These are phyloP conservation scores for Melangyna quadrimaculata DNA, from an alignment of 2,888 invertebrate genomes.

Conservation along the genomic window DNA sequence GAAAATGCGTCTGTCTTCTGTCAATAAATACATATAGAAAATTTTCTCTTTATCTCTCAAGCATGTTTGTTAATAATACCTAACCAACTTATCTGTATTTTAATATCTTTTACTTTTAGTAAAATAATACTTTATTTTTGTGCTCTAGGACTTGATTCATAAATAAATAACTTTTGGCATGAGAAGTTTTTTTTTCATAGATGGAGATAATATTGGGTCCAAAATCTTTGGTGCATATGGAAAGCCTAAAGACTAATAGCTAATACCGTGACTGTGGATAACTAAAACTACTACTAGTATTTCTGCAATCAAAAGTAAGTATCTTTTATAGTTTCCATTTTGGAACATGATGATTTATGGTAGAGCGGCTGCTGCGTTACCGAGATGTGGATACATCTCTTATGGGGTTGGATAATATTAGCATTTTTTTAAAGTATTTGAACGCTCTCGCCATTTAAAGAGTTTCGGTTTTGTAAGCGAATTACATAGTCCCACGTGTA, in stretches of 20 bases:
- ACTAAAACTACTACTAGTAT: background rate
- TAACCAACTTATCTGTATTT: background rate
- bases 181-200: background rate
- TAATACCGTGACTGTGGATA: background rate
- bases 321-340: constrained; percentile 3
- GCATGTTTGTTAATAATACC: background rate
- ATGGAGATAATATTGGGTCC: no score
- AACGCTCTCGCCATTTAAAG: background rate
- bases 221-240: background rate
- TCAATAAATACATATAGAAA: background rate
- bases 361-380: background rate
- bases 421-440: constrained; percentile 20
- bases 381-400: constrained; percentile 21
- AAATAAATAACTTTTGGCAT: background rate
- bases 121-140: background rate
- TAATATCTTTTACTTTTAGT: background rate
- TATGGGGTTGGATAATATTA: constrained; percentile 40
- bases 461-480: constrained; percentile 15
- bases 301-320: constrained; percentile 9
- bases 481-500: background rate
- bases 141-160: background rate
- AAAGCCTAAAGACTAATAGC: constrained; percentile 5
- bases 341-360: constrained; percentile 48
- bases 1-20: background rate
- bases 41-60: background rate